Conservation (phyloP, 2,113 vertebrate genomes). For the Corythoichthys haematopterus region DNA sequence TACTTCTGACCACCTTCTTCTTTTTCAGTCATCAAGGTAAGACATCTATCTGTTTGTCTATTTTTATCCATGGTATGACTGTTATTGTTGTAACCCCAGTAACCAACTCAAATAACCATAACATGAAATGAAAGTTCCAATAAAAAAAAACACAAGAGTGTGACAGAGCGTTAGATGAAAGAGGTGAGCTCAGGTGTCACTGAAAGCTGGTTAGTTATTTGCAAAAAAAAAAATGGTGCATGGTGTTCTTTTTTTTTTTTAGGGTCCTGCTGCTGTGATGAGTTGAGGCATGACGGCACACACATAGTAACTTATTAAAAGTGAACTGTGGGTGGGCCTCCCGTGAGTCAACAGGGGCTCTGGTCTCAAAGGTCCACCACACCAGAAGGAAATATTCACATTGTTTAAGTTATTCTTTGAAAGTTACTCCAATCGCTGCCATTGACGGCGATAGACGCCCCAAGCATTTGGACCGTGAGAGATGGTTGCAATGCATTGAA, state of each 20-base stretch:
- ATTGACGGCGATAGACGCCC: too few relatives aligned
- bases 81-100: neutral
- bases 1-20: slow-evolving; percentile 41
- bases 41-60: neutral
- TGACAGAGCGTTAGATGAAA: neutral
- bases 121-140: neutral
- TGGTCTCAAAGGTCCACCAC: slow-evolving; percentile 67
- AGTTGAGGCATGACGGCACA: slow-evolving; percentile 22
- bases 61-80: neutral
- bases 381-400: slow-evolving; percentile 27
- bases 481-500: too few relatives aligned
- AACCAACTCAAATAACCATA: neutral
- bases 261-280: slow-evolving; percentile 33
- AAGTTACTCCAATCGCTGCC: too few relatives aligned
- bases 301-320: slow-evolving; percentile 72
- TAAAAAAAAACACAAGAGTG: neutral
- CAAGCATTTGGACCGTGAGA: too few relatives aligned
- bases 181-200: neutral
- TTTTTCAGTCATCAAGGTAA: slow-evolving; percentile 47
- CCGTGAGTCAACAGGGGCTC: slow-evolving; percentile 59
- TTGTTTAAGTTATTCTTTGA: neutral
- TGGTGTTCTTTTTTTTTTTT: slow-evolving; percentile 20
- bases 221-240: neutral
- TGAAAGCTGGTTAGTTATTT: slow-evolving; percentile 61
- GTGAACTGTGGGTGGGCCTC: slow-evolving; percentile 49